Evolutionary conservation across 1,140 invertebrate genomes (phyloP), one percentile per base, ranked within the genome.

Genomic region (Lucilia cuprina): DNA sequence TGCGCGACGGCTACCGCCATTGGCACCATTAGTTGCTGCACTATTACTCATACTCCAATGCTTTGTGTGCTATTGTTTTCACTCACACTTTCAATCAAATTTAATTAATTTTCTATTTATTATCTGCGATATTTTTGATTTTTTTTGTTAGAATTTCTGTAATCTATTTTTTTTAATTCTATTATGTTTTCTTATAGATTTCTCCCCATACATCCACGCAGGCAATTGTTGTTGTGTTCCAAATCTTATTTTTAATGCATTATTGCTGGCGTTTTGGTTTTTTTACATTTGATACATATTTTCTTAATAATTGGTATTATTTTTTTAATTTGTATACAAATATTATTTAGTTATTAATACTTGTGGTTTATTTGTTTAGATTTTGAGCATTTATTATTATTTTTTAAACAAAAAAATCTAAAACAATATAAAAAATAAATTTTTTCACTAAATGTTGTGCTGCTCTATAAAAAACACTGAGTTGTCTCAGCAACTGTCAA

Each of bases 11-110:
- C 34, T 49, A 65, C 35, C 60, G 5, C 83, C 74, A 25, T 80
- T 70, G 60, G 60, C 34, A 74, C 49, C 82, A 85, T 85, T 85
- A 80, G 74, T 83, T 50, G 82, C 60, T 12, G 55, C 4, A 21
- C 41, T 84, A 65, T 50, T 84, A 82, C 17, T 84, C 55, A 82
- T 82, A n/a, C 65, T 41, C 25, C 55, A 5, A 41, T 41, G n/a
- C 80, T 47, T 21, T 65, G 75, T 21, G 25, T 14, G 10, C 84
- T 77, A n/a, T 70, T 85, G 55, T 49, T 47, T 84, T 25, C 83
- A 84, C 83, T 78, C 55, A 19, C 60, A 65, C 60, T 70, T 70
- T n/a, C 55, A 60, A 60, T 60, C 14, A 60, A 60, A 17, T 70
- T 70, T 70, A 25, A 25, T 70, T 70, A 70, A 70, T 19, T 70